Base-by-base conservation (phyloP, 2,888 invertebrate genomes). In the Drosophila affinis region DNA sequence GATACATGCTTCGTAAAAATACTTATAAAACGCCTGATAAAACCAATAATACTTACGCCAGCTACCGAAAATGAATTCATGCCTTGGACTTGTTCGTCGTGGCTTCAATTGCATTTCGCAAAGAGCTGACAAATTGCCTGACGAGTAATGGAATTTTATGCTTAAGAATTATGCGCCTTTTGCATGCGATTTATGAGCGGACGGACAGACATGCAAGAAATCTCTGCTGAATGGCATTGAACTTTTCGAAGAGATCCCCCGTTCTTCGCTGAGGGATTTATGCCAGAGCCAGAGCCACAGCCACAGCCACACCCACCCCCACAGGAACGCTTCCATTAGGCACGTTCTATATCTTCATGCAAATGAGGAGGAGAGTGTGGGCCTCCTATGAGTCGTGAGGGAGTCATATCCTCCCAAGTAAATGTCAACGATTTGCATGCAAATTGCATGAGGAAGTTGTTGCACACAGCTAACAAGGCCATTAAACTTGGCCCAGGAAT, bases 401-500 rank as follows among this genome's bases (percentile, higher is more conserved):
- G 55, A 63, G 72, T 65, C 87, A 88, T 88, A 83, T 65, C 65
- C 58, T 46, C 71, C 57, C 55, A 55, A 49, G 61, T 68, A 81
- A 81, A 85, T 87, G 86, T 87, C 86, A 75, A 55, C 88, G 70
- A 85, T 82, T 88, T 86, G 60, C 88, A 83, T 83, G 78, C 59
- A 87, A 83, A 86, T 83, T 77, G 78, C 76, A 62, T 61, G 49
- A 83, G 84, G 88, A 88, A 86, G 83, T 88, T 59, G 83, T 88
- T 59, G 61, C 48, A 39, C 39, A 39, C 39, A 7, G 68, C 81
- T 82, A 86, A 86, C 88, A 80, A 83, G 86, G 73, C 59, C 74
- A 63, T 81, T 79, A 75, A 85, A 82, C 78, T 73, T 74, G 77
- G 55, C 70, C 52, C 68, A 52, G 34, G 46, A 51, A 24, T 18